Evolutionary conservation across 2,113 vertebrate species (phyloP).

Genomic region (Leptodactylus fuscus): DNA sequence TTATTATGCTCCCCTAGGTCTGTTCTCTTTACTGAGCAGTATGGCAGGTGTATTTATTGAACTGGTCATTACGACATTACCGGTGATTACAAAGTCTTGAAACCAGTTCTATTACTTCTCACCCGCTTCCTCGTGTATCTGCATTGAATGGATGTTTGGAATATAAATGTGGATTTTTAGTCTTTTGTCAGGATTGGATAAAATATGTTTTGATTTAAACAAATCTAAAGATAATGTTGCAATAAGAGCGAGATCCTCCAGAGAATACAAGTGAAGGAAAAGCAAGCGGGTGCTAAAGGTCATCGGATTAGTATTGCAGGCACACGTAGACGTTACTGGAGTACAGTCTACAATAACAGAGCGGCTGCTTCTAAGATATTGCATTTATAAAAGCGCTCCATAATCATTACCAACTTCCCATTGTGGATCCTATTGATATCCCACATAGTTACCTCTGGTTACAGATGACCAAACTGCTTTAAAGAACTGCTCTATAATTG

Average conservation of each 20-base stretch:
- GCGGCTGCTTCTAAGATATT: background rate
- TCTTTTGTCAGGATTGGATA: background rate
- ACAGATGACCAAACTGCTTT: constrained; percentile 49
- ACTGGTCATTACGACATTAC: too few species aligned
- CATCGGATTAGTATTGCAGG: constrained; percentile 11
- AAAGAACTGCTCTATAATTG: constrained; percentile 50
- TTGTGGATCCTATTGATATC: constrained; percentile 36
- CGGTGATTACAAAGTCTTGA: too few species aligned
- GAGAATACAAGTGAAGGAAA: background rate
- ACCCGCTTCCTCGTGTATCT: background rate
- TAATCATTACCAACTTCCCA: background rate
- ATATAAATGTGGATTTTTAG: background rate
- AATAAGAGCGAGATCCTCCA: background rate
- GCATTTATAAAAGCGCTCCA: background rate
- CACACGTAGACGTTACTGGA: background rate
- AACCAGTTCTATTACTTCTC: background rate
- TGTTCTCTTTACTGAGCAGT: too few species aligned
- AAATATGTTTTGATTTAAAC: background rate
- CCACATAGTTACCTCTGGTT: constrained; percentile 48
- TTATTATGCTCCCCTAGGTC: too few species aligned
- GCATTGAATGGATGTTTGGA: background rate
- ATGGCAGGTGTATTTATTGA: too few species aligned
- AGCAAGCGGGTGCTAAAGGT: background rate
- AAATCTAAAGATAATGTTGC: constrained; percentile 11
- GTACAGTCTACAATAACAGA: constrained; percentile 1